Percentiles rank a stretch among this genome's conserved stretches.
Evolutionary conservation across 2,113 vertebrate genomes (phyloP).

Genomic region (Orcinus orca): DNA sequence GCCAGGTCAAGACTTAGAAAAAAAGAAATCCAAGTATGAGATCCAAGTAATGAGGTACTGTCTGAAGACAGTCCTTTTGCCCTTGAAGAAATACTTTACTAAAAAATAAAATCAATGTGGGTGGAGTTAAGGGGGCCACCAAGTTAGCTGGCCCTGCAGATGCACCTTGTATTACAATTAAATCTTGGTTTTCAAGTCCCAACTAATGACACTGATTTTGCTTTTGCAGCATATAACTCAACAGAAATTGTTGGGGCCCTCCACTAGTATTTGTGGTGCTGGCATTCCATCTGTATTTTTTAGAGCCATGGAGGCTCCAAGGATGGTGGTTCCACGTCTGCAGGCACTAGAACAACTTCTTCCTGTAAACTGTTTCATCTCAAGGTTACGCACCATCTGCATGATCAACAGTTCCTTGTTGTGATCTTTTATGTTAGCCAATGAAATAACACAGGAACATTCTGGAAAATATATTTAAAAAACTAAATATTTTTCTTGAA

Average conservation of each 20-base stretch:
- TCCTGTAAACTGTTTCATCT: not conserved
- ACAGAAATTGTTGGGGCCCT: not conserved
- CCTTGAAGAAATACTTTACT: slow-evolving; percentile 40
- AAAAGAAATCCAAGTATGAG: not conserved
- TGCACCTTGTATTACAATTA: not conserved
- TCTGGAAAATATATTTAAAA: not conserved
- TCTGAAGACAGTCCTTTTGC: not conserved
- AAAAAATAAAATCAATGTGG: not conserved
- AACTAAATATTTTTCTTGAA: not conserved
- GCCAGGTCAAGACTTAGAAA: not conserved
- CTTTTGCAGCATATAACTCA: not conserved
- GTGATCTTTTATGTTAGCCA: not conserved
- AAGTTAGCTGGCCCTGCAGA: not conserved
- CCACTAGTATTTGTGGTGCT: not conserved
- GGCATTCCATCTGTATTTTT: not conserved
- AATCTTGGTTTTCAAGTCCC: not conserved
- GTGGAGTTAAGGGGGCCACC: not conserved
- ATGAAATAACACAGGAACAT: not conserved
- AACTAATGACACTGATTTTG: slow-evolving; percentile 48
- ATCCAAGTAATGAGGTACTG: not conserved
- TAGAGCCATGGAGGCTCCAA: not conserved
- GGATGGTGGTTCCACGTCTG: not conserved
- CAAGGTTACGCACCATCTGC: not conserved
- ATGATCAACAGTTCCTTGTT: not conserved
- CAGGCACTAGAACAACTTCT: not conserved